Conservation (phyloP, 2,888 invertebrate species). For the Dynastes maya region DNA sequence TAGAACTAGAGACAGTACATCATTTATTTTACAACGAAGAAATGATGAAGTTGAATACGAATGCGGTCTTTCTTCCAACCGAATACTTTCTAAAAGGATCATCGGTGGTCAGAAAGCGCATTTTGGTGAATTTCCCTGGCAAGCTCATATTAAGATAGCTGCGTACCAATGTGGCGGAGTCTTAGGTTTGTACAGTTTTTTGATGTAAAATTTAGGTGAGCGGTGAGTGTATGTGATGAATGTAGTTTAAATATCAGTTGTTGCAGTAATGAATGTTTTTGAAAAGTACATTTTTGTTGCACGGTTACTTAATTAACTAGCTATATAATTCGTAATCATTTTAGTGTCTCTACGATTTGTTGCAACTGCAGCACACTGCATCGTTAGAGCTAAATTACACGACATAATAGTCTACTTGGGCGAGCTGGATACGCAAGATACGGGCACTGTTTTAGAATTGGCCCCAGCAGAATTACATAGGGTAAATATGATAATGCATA, state of each 20-base stretch:
- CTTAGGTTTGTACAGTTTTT: constrained; percentile 70
- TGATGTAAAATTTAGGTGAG: neutral
- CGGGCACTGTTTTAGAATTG: constrained; percentile 76
- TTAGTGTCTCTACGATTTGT: constrained; percentile 81
- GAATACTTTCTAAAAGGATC: constrained; percentile 79
- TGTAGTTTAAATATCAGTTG: too few species aligned
- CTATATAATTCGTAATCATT: neutral
- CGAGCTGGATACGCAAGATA: constrained; percentile 84
- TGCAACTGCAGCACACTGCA: constrained; percentile 89
- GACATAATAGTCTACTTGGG: constrained; percentile 87
- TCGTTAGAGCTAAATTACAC: constrained; percentile 81
- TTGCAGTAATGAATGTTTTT: too few species aligned
- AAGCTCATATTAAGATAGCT: constrained; percentile 87
- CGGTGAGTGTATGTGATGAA: too few species aligned
- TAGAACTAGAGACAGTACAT: constrained; percentile 39
- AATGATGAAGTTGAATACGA: constrained; percentile 71
- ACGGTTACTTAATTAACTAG: too few species aligned
- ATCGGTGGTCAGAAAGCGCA: constrained; percentile 86
- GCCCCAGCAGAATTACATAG: constrained; percentile 78
- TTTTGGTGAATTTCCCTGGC: constrained; percentile 89
- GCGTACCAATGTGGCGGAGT: constrained; percentile 90
- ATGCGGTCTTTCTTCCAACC: constrained; percentile 79
- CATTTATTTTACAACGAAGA: constrained; percentile 62
- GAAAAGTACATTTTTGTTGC: too few species aligned
- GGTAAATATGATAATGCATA: constrained; percentile 58